Conservation (phyloP, 2,113 vertebrate genomes). For the Agapornis roseicollis region DNA sequence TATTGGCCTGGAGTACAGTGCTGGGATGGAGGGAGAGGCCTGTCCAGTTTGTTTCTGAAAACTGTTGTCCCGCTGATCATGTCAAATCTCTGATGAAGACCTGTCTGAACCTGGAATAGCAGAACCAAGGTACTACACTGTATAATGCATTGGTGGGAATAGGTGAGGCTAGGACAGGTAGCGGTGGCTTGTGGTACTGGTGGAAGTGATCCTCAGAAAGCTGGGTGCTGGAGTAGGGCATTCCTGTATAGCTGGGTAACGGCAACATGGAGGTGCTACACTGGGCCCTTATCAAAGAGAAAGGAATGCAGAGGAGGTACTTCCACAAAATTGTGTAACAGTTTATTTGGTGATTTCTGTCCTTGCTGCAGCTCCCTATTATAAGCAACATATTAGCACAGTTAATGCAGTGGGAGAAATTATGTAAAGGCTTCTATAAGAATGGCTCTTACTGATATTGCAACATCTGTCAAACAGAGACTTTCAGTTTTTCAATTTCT, state of each 20-base stretch:
- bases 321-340: background rate
- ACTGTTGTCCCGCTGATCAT: background rate
- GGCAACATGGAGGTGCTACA: background rate
- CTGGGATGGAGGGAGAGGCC: background rate
- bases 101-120: background rate
- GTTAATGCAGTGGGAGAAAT: background rate
- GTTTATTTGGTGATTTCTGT: background rate
- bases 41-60: background rate
- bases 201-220: background rate
- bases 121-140: background rate
- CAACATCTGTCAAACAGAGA: background rate
- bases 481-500: background rate
- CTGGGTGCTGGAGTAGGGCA: background rate
- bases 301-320: background rate
- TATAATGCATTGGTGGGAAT: background rate
- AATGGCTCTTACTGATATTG: fast-evolving
- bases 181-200: background rate
- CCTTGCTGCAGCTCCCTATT: background rate
- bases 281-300: background rate
- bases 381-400: background rate
- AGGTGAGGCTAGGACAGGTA: background rate
- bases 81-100: background rate
- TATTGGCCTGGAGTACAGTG: background rate
- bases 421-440: background rate
- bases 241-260: background rate